A percentile compares a stretch with the other conserved stretches of the same genome.
These are phyloP conservation scores for Sparus aurata DNA, from an alignment of 2,797 vertebrate species.

Conservation along the genomic window DNA sequence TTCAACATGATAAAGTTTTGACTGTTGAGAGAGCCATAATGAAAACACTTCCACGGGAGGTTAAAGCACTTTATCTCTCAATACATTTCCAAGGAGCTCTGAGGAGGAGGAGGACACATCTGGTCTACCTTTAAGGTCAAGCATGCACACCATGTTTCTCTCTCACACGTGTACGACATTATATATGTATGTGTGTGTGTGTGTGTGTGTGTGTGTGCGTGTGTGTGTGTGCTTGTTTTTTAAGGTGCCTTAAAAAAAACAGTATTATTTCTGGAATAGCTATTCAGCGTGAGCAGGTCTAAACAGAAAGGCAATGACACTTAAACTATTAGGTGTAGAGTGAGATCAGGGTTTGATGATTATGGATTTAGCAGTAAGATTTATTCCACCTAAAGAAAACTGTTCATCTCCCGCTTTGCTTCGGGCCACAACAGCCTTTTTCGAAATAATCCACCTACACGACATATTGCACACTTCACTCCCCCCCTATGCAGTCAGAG, in stretches of 20 bases:
- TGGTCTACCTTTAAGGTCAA: conserved; percentile 27
- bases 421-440: conserved; percentile 15
- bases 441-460: conserved; percentile 20
- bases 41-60: conserved; percentile 27
- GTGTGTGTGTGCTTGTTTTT: conserved; percentile 5
- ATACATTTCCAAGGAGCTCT: conserved; percentile 21
- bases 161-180: conserved; percentile 22
- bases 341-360: conserved; percentile 42
- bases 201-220: not conserved
- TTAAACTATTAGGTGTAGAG: conserved; percentile 31
- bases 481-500: conserved; percentile 21
- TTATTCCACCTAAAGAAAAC: conserved; percentile 14
- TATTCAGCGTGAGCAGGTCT: conserved; percentile 44
- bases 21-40: conserved; percentile 21
- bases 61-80: conserved; percentile 38
- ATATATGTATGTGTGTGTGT: conserved; percentile 10
- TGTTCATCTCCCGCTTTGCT: conserved; percentile 8
- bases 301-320: conserved; percentile 21
- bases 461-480: not conserved
- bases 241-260: conserved; percentile 23
- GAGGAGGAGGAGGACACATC: conserved; percentile 19
- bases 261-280: conserved; percentile 24
- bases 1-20: not conserved
- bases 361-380: conserved; percentile 26
- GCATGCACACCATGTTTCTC: conserved; percentile 9